Evolutionary conservation across 2,888 invertebrate species (phyloP), one percentile per base, ranked within the genome.

Genomic region (Glyphotaelius pellucidus): DNA sequence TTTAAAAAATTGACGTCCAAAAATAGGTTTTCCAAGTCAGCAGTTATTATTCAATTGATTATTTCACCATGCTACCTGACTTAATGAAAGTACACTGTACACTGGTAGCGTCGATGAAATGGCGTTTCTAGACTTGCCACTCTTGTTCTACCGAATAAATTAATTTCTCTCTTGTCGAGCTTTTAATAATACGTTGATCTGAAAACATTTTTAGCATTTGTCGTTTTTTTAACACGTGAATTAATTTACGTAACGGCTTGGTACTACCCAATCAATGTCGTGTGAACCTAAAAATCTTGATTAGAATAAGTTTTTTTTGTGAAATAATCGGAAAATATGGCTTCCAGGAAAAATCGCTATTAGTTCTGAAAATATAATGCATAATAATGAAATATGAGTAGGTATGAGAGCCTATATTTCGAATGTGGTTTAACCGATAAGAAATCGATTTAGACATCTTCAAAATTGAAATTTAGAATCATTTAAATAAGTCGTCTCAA

Each of bases 11-110:
- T 67, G 38, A 42, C 86, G 42, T 86, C 25, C 15, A 89, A 89
- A 67, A 89, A 80, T 32, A 31, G 11, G 35, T 89, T 89, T 89
- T 89, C 88, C 88, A 67, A 67, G 67, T 67, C 67, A 67, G 67
- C 67, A 38, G 79, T 80, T 79, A 79, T 79, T 79, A 80, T 35
- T 79, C 79, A 14, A 79, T 79, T 89, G 88, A 89, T 89, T 89
- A 89, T 79, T 89, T 79, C 86, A 86, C 30, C 47, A 52, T n/a
- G 52, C 31, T 32, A 81, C 67, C 84, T 19, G 31, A 86, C n/a
- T 86, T 86, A 52, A 86, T 86, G 38, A 52, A 86, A 86, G 47
- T 86, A 67, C 42, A 30, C n/a, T 14, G 47, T 86, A 67, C 42
- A 30, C n/a, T 14, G 86, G 42, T 86, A 86, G 30, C 30, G 30